phyloP scores from a whole-genome alignment of 2,113 vertebrate genomes.

The Dasyprocta punctata region DNA sequence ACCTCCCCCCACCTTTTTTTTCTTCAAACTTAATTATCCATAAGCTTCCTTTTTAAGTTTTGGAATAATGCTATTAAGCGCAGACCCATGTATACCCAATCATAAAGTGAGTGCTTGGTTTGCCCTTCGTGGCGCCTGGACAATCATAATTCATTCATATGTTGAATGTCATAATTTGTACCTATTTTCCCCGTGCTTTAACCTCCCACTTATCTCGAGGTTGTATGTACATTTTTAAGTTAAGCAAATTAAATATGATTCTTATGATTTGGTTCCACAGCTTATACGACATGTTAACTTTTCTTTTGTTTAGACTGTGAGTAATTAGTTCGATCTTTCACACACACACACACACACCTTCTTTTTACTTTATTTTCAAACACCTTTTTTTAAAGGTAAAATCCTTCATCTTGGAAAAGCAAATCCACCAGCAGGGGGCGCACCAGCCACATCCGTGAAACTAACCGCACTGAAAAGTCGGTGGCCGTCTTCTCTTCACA shows the following conservation, averaged over 20 bases:
- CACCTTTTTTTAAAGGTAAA: constrained; percentile 70
- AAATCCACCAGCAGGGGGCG: constrained; percentile 83
- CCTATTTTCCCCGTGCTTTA: constrained; percentile 74
- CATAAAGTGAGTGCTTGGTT: constrained; percentile 57
- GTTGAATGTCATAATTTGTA: constrained; percentile 77
- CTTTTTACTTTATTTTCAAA: constrained; percentile 64
- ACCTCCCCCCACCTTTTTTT: not conserved
- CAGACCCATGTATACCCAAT: constrained; percentile 63
- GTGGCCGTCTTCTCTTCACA: constrained; percentile 19
- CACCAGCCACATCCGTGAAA: constrained; percentile 78
- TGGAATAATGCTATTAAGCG: constrained; percentile 66
- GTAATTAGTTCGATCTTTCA: constrained; percentile 72
- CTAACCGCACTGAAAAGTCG: constrained; percentile 63
- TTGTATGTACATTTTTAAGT: constrained; percentile 79
- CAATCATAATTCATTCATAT: constrained; percentile 75
- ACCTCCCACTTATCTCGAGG: constrained; percentile 75
- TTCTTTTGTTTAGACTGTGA: constrained; percentile 67
- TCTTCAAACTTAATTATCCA: constrained; percentile 76
- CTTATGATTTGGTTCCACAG: constrained; percentile 77
- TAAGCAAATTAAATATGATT: constrained; percentile 79
- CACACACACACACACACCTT: not conserved
- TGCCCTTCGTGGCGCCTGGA: constrained; percentile 75
- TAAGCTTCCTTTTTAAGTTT: constrained; percentile 49
- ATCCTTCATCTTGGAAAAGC: not conserved
- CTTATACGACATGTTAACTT: constrained; percentile 63